Conservation (phyloP, 2,797 vertebrate species). For the Acomys russatus region DNA sequence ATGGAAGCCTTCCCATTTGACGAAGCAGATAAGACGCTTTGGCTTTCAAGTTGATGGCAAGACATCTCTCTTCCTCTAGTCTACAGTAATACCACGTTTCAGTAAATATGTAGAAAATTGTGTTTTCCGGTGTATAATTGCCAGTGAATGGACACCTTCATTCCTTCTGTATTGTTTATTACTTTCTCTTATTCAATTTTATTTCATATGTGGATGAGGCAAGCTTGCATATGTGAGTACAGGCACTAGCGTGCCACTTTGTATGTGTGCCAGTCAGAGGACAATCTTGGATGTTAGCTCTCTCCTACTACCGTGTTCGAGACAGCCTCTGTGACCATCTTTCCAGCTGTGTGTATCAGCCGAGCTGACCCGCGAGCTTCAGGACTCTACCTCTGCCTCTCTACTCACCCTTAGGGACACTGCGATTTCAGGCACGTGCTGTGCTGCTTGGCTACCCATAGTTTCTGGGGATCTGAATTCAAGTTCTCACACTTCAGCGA, state of each 20-base stretch:
- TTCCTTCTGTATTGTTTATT: background rate
- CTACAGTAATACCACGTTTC: background rate
- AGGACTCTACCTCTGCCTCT: background rate
- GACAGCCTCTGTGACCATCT: background rate
- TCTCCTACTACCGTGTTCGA: background rate
- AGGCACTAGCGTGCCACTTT: too few relatives aligned
- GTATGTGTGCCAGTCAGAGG: background rate
- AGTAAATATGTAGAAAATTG: background rate
- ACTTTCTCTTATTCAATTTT: background rate
- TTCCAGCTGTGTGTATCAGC: background rate
- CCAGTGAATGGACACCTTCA: background rate
- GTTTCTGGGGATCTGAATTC: background rate
- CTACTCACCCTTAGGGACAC: background rate
- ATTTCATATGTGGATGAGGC: background rate
- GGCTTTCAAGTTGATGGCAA: slow-evolving; percentile 11
- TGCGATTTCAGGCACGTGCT: background rate
- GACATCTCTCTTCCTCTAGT: slow-evolving; percentile 67
- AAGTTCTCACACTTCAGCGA: background rate
- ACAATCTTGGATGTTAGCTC: background rate
- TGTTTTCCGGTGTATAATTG: slow-evolving; percentile 1
- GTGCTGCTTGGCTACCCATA: background rate
- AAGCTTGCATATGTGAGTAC: background rate
- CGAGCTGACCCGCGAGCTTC: too few relatives aligned
- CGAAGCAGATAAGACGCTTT: slow-evolving; percentile 66
- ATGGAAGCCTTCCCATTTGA: slow-evolving; percentile 32